Conservation (phyloP, 1,140 invertebrate genomes). For the Eupristina koningsbergeri region DNA sequence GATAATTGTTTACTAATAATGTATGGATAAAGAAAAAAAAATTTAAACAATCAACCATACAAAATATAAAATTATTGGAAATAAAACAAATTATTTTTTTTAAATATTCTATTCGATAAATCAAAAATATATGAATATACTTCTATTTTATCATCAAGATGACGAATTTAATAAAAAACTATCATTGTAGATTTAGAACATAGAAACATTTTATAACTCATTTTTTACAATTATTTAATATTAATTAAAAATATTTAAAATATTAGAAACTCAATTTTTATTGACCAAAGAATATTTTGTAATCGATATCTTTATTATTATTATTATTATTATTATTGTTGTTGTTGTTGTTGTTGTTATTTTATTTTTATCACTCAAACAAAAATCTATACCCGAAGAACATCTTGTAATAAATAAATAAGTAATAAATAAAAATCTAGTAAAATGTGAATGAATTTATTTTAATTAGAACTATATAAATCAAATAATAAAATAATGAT, state of each 20-base stretch:
- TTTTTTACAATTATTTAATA: no score
- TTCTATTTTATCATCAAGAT: not conserved
- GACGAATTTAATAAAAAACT: not conserved
- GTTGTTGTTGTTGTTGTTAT: no score
- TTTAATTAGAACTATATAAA: not conserved
- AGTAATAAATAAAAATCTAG: not conserved
- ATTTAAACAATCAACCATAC: not conserved
- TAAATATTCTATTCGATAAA: no score
- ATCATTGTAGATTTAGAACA: no score
- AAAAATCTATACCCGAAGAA: not conserved
- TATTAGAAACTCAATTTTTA: no score
- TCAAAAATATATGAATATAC: not conserved
- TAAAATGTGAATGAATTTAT: not conserved
- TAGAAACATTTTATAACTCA: no score
- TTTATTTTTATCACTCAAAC: not conserved
- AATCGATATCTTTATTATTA: no score
- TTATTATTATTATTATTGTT: no score
- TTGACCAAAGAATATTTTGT: no score
- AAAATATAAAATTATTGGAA: not conserved
- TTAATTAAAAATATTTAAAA: no score
- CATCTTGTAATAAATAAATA: not conserved
- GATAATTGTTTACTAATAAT: not conserved
- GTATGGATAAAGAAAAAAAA: not conserved
- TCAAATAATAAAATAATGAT: not conserved
- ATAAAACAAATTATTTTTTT: no score